These are phyloP conservation scores for Globodera ellingtonae DNA, from an alignment of 1,140 invertebrate species.

Conservation along the genomic window DNA sequence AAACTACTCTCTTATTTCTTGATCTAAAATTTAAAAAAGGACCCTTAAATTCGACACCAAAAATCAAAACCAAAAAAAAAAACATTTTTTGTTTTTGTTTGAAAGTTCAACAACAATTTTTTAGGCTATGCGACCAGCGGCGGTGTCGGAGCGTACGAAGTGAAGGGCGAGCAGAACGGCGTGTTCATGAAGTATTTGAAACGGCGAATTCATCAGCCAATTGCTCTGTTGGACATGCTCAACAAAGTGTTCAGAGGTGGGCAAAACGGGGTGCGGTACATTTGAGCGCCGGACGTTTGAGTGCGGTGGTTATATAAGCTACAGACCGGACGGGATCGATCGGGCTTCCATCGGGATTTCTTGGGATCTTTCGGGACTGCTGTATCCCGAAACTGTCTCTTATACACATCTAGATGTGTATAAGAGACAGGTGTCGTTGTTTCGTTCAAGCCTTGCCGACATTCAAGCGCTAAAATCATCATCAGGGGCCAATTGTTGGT, in stretches of 20 bases:
- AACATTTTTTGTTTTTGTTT: background rate
- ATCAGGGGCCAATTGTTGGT: no score
- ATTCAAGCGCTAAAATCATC: no score
- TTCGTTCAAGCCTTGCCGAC: no score
- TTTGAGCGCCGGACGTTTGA: no score
- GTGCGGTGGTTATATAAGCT: no score
- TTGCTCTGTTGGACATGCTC: constrained; percentile 57
- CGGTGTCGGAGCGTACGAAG: constrained; percentile 64
- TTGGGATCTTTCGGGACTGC: background rate
- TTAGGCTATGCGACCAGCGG: constrained; percentile 54
- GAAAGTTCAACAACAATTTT: no score
- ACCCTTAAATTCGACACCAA: background rate
- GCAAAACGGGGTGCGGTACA: no score
- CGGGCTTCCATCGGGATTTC: background rate
- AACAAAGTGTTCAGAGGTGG: constrained; percentile 59
- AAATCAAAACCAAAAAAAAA: no score
- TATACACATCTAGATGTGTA: no score
- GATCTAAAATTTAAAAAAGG: background rate
- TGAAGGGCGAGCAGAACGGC: constrained; percentile 62
- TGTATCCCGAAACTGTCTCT: no score
- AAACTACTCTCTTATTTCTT: constrained; percentile 1
- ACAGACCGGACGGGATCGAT: no score
- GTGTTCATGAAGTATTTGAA: constrained; percentile 65
- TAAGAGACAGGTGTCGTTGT: no score
- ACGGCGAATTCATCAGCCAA: constrained; percentile 50